Conservation (phyloP, 2,113 vertebrate species). For the Onychorhynchus coronatus region DNA sequence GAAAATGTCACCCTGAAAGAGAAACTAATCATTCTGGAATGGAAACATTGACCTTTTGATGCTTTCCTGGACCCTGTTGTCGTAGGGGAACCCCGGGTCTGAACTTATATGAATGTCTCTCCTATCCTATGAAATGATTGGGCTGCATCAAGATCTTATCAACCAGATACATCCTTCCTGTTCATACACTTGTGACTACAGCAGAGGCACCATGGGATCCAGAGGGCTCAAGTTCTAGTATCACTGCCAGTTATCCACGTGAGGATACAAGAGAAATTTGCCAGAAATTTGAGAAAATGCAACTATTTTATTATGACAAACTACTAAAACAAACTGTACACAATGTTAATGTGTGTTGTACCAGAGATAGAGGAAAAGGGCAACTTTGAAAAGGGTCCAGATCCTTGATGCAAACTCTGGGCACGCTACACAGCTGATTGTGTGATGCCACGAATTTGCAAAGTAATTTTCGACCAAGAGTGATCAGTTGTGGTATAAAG, state of each 20-base stretch:
- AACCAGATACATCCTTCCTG: not conserved
- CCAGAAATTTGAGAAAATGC: not conserved
- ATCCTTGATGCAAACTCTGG: not conserved
- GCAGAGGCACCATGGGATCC: not conserved
- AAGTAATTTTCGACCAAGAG: not conserved
- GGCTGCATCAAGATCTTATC: not conserved
- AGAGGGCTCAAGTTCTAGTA: not conserved
- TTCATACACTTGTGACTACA: not conserved
- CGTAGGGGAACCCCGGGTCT: not conserved
- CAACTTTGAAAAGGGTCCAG: not conserved
- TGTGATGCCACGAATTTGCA: not conserved
- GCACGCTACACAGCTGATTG: not conserved
- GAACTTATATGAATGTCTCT: not conserved
- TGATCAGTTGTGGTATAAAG: not conserved
- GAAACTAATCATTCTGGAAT: not conserved
- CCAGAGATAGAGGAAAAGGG: not conserved
- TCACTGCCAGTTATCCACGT: accelerated
- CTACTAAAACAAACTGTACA: not conserved
- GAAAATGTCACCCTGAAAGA: not conserved
- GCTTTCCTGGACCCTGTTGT: not conserved
- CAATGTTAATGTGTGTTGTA: not conserved
- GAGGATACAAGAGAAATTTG: not conserved
- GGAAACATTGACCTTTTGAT: not conserved
- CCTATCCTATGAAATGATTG: not conserved
- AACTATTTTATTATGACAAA: not conserved